These are phyloP conservation scores for Corbicula japonica DNA, from an alignment of 2,888 invertebrate genomes.

Conservation along the genomic window DNA sequence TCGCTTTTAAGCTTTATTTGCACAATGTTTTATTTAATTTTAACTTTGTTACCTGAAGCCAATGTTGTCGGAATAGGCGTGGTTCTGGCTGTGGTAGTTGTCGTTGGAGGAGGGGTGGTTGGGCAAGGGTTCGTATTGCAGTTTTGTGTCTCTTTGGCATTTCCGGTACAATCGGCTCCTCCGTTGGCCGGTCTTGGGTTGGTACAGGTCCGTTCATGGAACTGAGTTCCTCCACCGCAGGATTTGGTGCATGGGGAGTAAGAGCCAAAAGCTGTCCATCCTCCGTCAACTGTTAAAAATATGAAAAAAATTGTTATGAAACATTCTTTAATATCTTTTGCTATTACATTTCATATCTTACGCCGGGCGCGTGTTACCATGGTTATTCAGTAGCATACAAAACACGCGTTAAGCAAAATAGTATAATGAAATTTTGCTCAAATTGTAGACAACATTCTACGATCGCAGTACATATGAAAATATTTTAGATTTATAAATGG, in stretches of 20 bases:
- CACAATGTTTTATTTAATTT: neutral
- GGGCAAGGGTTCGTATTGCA: conserved; percentile 74
- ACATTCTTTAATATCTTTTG: too few relatives aligned
- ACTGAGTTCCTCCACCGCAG: conserved; percentile 78
- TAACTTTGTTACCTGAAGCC: conserved; percentile 49
- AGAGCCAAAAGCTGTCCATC: conserved; percentile 76
- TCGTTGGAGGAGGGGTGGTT: conserved; percentile 70
- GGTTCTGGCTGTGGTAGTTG: conserved; percentile 38
- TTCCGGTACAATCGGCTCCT: conserved; percentile 72
- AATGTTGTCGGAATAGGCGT: conserved; percentile 54
- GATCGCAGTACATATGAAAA: too few relatives aligned
- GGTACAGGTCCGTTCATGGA: conserved; percentile 74
- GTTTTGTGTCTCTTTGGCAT: conserved; percentile 63
- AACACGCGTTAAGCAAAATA: too few relatives aligned
- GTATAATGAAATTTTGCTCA: too few relatives aligned
- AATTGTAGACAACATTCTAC: too few relatives aligned
- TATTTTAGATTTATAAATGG: too few relatives aligned
- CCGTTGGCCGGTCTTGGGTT: conserved; percentile 79
- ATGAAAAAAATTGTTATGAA: too few relatives aligned
- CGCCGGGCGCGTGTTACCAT: too few relatives aligned
- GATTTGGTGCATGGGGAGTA: conserved; percentile 76
- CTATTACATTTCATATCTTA: too few relatives aligned
- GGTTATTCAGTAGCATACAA: too few relatives aligned
- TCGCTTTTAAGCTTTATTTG: neutral
- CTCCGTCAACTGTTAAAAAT: conserved; percentile 79